A percentile compares a stretch with the other conserved stretches of the same genome.
phyloP scores from a whole-genome alignment of 2,113 vertebrate genomes.

The Conger conger region DNA sequence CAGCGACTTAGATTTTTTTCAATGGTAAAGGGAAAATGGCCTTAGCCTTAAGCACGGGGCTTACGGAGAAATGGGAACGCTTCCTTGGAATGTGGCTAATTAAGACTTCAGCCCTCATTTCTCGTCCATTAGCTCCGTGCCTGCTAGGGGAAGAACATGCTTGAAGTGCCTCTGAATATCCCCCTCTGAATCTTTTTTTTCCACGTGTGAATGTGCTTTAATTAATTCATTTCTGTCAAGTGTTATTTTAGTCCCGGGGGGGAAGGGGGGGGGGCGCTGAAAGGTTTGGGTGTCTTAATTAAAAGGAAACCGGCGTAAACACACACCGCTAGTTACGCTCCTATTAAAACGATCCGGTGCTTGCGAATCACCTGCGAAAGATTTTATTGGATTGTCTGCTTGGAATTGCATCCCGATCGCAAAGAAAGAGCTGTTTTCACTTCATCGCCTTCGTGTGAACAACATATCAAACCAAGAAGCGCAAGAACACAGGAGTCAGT shows the following conservation, averaged over 20 bases:
- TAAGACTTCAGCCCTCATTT: not conserved
- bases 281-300: not conserved
- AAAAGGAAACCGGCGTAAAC: not conserved
- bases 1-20: too few relatives aligned
- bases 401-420: not conserved
- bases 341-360: not conserved
- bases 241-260: not conserved
- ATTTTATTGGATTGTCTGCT: not conserved
- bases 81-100: not conserved
- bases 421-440: not conserved
- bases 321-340: not conserved
- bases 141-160: not conserved
- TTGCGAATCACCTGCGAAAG: not conserved
- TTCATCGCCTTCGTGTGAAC: not conserved
- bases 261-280: not conserved
- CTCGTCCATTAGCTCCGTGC: not conserved
- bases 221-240: not conserved
- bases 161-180: not conserved
- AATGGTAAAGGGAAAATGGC: too few relatives aligned
- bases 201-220: not conserved
- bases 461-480: too few relatives aligned
- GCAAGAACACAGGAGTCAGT: too few relatives aligned
- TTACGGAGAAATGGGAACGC: too few relatives aligned
- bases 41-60: too few relatives aligned
- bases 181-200: not conserved